A percentile compares a stretch with the other conserved stretches of the same genome.
These are phyloP conservation scores for Dryomyza anilis DNA, from an alignment of 2,888 invertebrate species.

Conservation along the genomic window DNA sequence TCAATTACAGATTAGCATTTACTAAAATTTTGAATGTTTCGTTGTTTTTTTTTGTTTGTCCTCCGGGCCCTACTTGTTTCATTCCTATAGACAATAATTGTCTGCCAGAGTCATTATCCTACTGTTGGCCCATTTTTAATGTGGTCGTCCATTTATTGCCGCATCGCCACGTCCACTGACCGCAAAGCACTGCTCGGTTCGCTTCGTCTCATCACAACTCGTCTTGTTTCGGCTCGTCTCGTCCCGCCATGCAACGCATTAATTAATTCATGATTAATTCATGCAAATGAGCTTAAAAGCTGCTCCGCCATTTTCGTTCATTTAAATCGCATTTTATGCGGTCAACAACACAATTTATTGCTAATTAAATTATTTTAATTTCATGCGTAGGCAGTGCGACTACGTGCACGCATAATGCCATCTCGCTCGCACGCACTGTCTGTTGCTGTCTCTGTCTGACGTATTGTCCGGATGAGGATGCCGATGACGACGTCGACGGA, in stretches of 20 bases:
- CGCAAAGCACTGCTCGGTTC: too few relatives aligned
- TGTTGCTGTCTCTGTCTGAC: conserved; percentile 1
- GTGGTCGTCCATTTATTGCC: neutral
- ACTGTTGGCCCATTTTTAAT: neutral
- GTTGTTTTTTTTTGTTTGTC: too few relatives aligned
- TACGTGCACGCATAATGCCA: neutral
- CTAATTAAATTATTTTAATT: conserved; percentile 55
- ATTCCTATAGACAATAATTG: too few relatives aligned
- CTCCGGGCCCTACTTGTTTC: too few relatives aligned
- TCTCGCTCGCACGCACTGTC: neutral
- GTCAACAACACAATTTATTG: conserved; percentile 42
- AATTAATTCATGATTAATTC: conserved; percentile 42
- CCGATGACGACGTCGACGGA: too few relatives aligned
- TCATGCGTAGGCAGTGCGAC: conserved; percentile 12
- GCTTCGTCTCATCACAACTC: too few relatives aligned
- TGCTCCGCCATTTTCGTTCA: conserved; percentile 41
- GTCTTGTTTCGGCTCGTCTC: too few relatives aligned
- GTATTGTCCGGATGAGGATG: too few relatives aligned
- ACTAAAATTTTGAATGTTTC: too few relatives aligned
- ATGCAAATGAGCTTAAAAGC: conserved; percentile 48
- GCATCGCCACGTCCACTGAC: neutral
- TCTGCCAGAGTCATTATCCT: neutral
- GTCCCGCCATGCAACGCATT: conserved; percentile 31
- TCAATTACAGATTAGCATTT: too few relatives aligned
- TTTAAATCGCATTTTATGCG: conserved; percentile 48